These are phyloP conservation scores for Drosophila pegasa DNA, from an alignment of 2,888 invertebrate species.

Conservation along the genomic window DNA sequence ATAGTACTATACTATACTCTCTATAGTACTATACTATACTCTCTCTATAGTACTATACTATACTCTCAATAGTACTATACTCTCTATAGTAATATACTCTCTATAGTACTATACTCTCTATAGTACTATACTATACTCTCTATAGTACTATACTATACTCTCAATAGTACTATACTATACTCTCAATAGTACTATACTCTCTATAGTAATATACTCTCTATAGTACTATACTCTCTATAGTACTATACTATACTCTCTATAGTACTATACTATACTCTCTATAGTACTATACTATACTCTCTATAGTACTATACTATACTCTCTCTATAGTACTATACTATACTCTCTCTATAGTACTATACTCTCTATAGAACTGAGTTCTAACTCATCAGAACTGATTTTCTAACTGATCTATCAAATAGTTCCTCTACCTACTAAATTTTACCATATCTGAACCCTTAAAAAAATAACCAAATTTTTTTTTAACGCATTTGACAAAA, in stretches of 20 bases:
- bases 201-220: neutral
- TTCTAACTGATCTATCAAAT: too few relatives aligned
- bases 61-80: neutral
- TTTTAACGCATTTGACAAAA: conserved; percentile 70
- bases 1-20: neutral
- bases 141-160: neutral
- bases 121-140: neutral
- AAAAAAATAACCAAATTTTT: conserved; percentile 5
- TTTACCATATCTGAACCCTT: too few relatives aligned
- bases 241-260: neutral
- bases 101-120: neutral
- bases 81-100: neutral
- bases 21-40: neutral
- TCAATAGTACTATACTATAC: neutral
- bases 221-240: neutral
- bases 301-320: too few relatives aligned
- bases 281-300: neutral
- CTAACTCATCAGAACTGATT: too few relatives aligned
- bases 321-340: too few relatives aligned
- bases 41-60: neutral
- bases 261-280: too few relatives aligned
- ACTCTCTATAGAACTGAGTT: too few relatives aligned
- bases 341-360: too few relatives aligned
- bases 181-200: neutral
- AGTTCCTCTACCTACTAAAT: too few relatives aligned